Evolutionary conservation across 1,140 invertebrate species (phyloP).

Genomic region (Carposina sasakii): DNA sequence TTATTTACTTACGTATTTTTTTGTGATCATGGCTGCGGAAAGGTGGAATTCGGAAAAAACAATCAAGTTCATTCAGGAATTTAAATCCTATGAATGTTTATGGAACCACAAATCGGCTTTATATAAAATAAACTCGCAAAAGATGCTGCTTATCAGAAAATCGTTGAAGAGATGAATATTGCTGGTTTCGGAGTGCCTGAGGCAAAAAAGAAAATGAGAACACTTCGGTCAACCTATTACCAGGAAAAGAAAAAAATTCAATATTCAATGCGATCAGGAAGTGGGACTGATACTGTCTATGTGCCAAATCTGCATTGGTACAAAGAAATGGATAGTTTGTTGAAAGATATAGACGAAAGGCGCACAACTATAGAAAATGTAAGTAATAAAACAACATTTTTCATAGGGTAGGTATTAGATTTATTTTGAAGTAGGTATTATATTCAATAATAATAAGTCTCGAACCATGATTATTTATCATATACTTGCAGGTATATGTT

Average conservation of each 20-base stretch:
- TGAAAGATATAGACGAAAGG: background rate
- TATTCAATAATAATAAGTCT: background rate
- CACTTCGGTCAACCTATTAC: conserved; percentile 17
- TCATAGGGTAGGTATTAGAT: background rate
- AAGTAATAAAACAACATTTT: background rate
- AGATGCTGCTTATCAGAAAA: conserved; percentile 9
- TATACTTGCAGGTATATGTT: background rate
- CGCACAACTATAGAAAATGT: background rate
- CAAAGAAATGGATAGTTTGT: background rate
- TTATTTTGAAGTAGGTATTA: background rate
- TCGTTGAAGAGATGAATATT: conserved; percentile 10
- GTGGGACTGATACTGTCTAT: background rate
- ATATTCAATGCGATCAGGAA: conserved; percentile 16
- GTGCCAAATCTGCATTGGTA: background rate
- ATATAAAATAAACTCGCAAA: conserved; percentile 14
- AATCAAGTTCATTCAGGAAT: conserved; percentile 18
- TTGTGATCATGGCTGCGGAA: background rate
- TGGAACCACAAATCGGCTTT: conserved; percentile 11
- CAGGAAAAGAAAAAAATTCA: conserved; percentile 21
- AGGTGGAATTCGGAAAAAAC: conserved; percentile 15
- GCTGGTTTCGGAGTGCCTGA: conserved; percentile 10
- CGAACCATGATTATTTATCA: background rate
- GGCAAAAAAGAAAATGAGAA: conserved; percentile 23
- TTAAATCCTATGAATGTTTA: conserved; percentile 15
- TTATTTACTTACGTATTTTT: background rate